Conservation (phyloP, 1,140 invertebrate species). For the Rhizoglyphus robini region DNA sequence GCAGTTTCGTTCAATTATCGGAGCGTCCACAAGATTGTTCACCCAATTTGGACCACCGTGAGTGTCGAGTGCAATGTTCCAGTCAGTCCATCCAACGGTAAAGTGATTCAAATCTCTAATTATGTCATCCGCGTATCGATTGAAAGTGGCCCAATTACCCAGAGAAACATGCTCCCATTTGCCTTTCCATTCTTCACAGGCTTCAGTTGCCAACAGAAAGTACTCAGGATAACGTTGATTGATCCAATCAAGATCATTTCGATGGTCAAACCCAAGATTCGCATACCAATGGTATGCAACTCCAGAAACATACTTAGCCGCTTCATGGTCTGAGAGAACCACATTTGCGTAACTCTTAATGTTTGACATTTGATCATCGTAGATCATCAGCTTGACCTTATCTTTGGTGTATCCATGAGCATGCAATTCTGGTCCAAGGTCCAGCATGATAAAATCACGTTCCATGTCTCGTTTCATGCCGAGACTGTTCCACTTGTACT, state of each 20-base stretch:
- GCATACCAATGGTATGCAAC: slow-evolving; percentile 54
- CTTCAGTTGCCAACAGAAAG: slow-evolving; percentile 39
- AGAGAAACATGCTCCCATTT: slow-evolving; percentile 2
- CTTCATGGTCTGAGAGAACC: slow-evolving; percentile 29
- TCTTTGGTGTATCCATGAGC: slow-evolving; percentile 24
- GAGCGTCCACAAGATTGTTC: too few species aligned
- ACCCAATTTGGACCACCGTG: too few species aligned
- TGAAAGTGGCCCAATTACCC: slow-evolving; percentile 19
- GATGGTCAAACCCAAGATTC: slow-evolving; percentile 31
- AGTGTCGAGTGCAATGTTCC: too few species aligned
- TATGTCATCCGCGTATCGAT: slow-evolving; percentile 22
- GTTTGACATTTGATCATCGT: slow-evolving; percentile 29
- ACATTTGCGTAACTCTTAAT: slow-evolving; percentile 28
- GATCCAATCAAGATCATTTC: slow-evolving; percentile 31
- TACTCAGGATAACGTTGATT: slow-evolving; percentile 38
- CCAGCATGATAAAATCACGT: slow-evolving; percentile 31
- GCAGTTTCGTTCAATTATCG: too few species aligned
- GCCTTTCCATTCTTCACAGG: slow-evolving; percentile 37
- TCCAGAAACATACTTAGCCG: slow-evolving; percentile 19
- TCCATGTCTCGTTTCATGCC: slow-evolving; percentile 33
- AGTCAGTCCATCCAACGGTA: too few species aligned
- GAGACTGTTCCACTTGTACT: slow-evolving; percentile 37
- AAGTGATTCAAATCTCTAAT: slow-evolving; percentile 8
- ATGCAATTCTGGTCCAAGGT: slow-evolving; percentile 31
- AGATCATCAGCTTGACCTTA: slow-evolving; percentile 27